These are phyloP conservation scores for Paracyclopina nana DNA, from an alignment of 1,140 invertebrate genomes.

Conservation along the genomic window DNA sequence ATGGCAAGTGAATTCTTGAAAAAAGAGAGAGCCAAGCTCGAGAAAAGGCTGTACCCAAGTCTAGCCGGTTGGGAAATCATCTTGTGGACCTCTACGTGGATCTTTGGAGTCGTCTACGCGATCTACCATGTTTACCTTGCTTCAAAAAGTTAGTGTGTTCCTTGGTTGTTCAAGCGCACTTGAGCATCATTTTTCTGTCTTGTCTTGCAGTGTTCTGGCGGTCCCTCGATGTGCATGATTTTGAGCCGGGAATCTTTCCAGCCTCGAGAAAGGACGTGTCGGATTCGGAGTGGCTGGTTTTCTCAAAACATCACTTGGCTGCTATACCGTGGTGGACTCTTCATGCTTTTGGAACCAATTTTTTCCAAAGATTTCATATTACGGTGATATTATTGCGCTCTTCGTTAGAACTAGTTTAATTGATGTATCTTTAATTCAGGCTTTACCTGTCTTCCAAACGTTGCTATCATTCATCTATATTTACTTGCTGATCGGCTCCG, in stretches of 20 bases:
- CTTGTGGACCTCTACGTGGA: neutral
- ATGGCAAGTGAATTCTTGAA: too few species aligned
- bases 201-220: neutral
- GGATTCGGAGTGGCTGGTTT: constrained; percentile 5
- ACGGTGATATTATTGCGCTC: neutral
- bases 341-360: neutral
- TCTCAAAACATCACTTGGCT: neutral
- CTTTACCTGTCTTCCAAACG: neutral
- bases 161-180: neutral
- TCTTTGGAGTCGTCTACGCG: neutral
- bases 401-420: neutral
- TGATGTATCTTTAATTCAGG: neutral
- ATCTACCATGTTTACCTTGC: neutral
- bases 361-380: neutral
- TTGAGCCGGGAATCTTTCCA: neutral
- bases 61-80: neutral
- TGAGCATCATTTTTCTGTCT: neutral
- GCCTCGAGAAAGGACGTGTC: neutral
- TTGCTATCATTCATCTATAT: neutral
- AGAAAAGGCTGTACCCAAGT: neutral
- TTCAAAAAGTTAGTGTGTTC: neutral
- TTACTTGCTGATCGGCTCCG: neutral
- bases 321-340: neutral
- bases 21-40: too few species aligned
- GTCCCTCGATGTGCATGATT: neutral